Evolutionary conservation across 2,888 invertebrate species (phyloP).

Genomic region (Sclerodermus sp.): DNA sequence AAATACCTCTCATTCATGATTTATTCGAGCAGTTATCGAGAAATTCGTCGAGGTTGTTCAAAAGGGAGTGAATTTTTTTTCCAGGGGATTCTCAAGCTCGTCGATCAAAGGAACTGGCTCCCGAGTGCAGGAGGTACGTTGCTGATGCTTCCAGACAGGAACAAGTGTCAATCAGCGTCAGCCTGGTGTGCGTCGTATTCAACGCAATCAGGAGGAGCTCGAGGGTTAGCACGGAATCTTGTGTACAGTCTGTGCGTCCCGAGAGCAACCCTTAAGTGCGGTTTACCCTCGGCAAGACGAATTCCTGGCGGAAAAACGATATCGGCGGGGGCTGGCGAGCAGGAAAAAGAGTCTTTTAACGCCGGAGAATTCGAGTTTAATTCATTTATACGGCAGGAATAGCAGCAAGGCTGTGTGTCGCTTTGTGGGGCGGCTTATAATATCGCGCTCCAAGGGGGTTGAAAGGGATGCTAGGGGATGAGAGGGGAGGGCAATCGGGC

Average conservation of each 20-base stretch:
- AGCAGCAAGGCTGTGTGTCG: background rate
- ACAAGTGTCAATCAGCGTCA: constrained; percentile 51
- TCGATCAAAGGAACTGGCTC: background rate
- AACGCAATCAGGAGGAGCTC: constrained; percentile 37
- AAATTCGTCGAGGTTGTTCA: background rate
- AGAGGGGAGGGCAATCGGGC: no score
- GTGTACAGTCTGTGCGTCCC: constrained; percentile 1
- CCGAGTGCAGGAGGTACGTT: background rate
- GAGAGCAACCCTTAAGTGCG: constrained; percentile 2
- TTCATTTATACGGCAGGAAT: constrained; percentile 7
- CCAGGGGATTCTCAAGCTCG: background rate
- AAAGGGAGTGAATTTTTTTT: background rate
- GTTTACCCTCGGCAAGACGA: constrained; percentile 1
- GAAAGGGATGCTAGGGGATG: no score
- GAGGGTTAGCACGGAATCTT: constrained; percentile 29
- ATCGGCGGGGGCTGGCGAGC: background rate
- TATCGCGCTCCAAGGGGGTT: background rate
- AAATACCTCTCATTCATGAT: no score
- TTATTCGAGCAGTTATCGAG: background rate
- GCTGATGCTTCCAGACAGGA: constrained; percentile 38
- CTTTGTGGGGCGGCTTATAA: constrained; percentile 12
- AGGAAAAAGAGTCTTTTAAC: no score
- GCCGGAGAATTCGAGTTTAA: constrained; percentile 8
- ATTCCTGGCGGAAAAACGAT: background rate
- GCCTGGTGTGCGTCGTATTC: constrained; percentile 30